These are phyloP conservation scores for Leptinotarsa rubiginosa DNA, from an alignment of 2,888 invertebrate species.

Conservation along the genomic window DNA sequence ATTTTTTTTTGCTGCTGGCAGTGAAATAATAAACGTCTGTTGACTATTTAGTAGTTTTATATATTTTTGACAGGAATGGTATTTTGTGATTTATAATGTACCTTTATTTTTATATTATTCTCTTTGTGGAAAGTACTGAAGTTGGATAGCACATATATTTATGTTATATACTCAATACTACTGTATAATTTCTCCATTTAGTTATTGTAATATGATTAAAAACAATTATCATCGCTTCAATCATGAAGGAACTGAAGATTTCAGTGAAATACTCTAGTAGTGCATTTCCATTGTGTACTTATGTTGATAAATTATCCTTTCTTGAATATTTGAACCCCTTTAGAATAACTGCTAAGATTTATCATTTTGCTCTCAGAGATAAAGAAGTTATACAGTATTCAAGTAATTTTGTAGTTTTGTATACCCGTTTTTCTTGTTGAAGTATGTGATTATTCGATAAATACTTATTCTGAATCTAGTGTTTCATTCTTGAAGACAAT, in stretches of 20 bases:
- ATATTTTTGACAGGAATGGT: background rate
- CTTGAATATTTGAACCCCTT: no score
- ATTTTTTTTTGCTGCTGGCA: background rate
- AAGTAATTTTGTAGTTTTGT: background rate
- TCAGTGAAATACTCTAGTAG: no score
- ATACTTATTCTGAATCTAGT: background rate
- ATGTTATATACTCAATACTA: background rate
- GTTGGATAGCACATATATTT: background rate
- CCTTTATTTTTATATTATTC: background rate
- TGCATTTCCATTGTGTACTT: no score
- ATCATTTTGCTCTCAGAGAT: background rate
- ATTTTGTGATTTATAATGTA: conserved; percentile 2
- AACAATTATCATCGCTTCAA: no score
- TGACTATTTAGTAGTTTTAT: background rate
- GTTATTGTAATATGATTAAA: background rate
- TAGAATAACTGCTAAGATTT: no score
- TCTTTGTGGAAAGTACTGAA: background rate
- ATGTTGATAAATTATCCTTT: no score
- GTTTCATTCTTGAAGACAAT: background rate
- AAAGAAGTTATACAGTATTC: conserved; percentile 4
- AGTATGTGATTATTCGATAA: background rate
- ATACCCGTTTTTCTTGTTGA: conserved; percentile 2
- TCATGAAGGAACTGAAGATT: no score
- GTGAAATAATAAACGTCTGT: background rate
- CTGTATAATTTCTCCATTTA: background rate